Evolutionary conservation across 2,113 vertebrate species (phyloP).

Genomic region (Muscicapa adusta): DNA sequence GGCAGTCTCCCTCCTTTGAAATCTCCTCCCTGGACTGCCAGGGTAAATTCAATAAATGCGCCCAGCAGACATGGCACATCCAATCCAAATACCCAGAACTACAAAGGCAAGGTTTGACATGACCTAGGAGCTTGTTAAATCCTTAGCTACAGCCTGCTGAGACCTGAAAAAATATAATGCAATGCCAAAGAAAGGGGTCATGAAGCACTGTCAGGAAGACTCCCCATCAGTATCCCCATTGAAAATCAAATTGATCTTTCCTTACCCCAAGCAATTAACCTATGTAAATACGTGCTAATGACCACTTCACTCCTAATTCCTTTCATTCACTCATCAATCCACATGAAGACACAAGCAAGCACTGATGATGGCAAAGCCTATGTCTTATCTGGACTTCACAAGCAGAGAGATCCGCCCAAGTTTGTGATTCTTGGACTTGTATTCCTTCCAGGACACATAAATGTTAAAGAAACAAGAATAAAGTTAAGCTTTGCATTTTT

Average conservation of each 20-base stretch:
- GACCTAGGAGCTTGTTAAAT: background rate
- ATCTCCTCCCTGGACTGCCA: background rate
- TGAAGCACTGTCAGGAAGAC: background rate
- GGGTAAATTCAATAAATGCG: background rate
- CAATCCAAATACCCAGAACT: background rate
- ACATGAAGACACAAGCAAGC: background rate
- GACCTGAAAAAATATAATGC: background rate
- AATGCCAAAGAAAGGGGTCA: background rate
- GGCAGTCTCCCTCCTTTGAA: background rate
- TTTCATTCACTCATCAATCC: background rate
- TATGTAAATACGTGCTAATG: conserved; percentile 38
- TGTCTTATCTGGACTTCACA: background rate
- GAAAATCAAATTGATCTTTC: conserved; percentile 33
- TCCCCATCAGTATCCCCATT: background rate
- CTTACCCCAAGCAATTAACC: conserved; percentile 40
- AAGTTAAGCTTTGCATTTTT: background rate
- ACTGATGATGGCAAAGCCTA: background rate
- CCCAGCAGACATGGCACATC: background rate
- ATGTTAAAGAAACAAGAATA: background rate
- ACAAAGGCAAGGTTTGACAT: background rate
- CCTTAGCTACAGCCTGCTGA: background rate
- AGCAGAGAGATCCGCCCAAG: background rate
- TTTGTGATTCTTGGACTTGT: background rate
- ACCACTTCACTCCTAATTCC: background rate
- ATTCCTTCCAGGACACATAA: background rate